Evolutionary conservation across 2,797 vertebrate species (phyloP).

Genomic region (Streptopelia turtur): DNA sequence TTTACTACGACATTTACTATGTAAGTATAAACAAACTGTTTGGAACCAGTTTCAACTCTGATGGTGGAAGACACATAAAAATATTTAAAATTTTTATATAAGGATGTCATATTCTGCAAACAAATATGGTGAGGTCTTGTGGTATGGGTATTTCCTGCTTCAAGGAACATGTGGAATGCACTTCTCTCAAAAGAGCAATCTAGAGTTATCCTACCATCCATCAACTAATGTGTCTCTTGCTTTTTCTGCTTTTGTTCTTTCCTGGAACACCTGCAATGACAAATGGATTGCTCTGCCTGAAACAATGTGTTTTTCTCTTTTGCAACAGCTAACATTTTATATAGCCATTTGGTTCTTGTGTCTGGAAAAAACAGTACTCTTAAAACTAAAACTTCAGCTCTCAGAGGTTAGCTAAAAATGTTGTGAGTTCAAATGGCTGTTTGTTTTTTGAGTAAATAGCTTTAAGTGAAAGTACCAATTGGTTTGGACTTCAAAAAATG

Average conservation of each 20-base stretch:
- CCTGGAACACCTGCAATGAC: not conserved
- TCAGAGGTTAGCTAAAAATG: not conserved
- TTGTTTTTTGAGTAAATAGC: too few relatives aligned
- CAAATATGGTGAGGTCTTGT: not conserved
- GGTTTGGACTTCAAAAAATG: too few relatives aligned
- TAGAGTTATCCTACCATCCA: not conserved
- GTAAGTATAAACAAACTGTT: constrained; percentile 79
- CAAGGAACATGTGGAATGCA: not conserved
- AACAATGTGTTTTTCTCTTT: not conserved
- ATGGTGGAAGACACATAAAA: not conserved
- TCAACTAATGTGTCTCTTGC: not conserved
- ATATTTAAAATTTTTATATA: not conserved
- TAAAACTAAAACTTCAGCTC: not conserved
- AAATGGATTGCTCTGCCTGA: not conserved
- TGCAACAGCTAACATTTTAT: not conserved
- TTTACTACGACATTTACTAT: constrained; percentile 90
- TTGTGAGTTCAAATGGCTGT: not conserved
- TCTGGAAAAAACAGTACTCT: not conserved
- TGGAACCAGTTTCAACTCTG: not conserved
- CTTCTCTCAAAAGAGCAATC: not conserved
- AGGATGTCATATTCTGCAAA: not conserved
- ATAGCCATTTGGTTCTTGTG: not conserved
- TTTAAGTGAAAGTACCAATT: too few relatives aligned
- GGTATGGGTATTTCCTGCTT: not conserved
- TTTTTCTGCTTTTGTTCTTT: not conserved